Percentiles rank a stretch among this genome's conserved stretches.
phyloP scores from a whole-genome alignment of 2,113 vertebrate species.

The Siniperca knerii region DNA sequence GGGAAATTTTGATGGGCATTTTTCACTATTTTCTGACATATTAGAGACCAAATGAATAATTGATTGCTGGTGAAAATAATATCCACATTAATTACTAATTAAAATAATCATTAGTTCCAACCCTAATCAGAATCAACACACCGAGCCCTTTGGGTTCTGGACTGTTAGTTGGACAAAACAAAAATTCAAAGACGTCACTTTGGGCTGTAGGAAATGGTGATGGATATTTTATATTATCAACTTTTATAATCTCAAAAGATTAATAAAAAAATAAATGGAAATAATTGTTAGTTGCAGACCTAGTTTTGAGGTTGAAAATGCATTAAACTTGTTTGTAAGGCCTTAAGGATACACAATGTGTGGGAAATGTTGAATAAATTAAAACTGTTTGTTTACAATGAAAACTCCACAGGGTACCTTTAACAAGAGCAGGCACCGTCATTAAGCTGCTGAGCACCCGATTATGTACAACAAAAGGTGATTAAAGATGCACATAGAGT shows the following conservation, averaged over 20 bases:
- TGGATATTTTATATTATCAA: not conserved
- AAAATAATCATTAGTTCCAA: not conserved
- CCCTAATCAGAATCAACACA: not conserved
- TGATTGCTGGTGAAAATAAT: not conserved
- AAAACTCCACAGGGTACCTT: slow-evolving; percentile 2
- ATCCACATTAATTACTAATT: not conserved
- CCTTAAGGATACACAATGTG: not conserved
- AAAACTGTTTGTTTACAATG: not conserved
- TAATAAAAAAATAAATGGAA: not conserved
- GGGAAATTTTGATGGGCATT: not conserved
- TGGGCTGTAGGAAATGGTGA: no score
- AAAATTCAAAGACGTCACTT: not conserved
- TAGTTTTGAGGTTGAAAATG: not conserved
- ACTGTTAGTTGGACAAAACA: no score
- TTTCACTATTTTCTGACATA: not conserved
- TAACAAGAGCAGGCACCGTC: not conserved
- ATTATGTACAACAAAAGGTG: slow-evolving; percentile 1
- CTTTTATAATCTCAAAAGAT: not conserved
- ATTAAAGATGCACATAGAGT: not conserved
- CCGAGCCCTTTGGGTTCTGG: not conserved
- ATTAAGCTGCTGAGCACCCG: slow-evolving; percentile 10
- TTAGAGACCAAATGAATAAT: not conserved
- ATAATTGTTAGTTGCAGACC: not conserved
- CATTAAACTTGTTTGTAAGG: not conserved
- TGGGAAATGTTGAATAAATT: not conserved